Evolutionary conservation across 2,888 invertebrate species (phyloP).

Genomic region (Cataglyphis altisquamis): DNA sequence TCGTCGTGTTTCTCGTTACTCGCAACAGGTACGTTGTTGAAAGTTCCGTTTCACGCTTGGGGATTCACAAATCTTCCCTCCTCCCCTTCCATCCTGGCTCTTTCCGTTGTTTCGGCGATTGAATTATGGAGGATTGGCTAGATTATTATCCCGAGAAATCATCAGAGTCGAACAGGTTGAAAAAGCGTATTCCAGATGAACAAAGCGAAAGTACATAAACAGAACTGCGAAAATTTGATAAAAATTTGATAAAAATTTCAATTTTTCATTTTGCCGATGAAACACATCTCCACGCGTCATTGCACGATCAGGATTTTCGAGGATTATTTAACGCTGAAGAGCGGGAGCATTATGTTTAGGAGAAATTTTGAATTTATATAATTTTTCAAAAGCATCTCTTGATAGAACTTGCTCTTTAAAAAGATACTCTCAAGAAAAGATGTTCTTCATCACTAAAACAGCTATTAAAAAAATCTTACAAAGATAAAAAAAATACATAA

Average conservation of each 20-base stretch:
- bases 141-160: neutral
- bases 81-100: neutral
- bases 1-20: constrained; percentile 78
- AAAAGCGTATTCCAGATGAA: neutral
- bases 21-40: constrained; percentile 77
- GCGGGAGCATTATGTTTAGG: neutral
- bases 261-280: neutral
- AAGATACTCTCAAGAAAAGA: too few relatives aligned
- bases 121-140: neutral
- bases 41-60: neutral
- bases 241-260: neutral
- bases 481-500: too few relatives aligned
- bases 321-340: neutral
- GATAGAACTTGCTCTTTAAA: neutral
- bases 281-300: neutral
- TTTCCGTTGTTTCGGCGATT: neutral
- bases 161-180: neutral
- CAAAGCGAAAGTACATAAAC: constrained; percentile 19
- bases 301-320: neutral
- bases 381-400: neutral
- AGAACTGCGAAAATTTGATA: neutral
- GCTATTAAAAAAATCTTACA: too few relatives aligned
- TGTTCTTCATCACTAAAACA: too few relatives aligned
- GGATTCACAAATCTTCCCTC: neutral
- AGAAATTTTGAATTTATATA: neutral